Conservation (phyloP, 2,888 invertebrate species). For the Zonitis immaculata region DNA sequence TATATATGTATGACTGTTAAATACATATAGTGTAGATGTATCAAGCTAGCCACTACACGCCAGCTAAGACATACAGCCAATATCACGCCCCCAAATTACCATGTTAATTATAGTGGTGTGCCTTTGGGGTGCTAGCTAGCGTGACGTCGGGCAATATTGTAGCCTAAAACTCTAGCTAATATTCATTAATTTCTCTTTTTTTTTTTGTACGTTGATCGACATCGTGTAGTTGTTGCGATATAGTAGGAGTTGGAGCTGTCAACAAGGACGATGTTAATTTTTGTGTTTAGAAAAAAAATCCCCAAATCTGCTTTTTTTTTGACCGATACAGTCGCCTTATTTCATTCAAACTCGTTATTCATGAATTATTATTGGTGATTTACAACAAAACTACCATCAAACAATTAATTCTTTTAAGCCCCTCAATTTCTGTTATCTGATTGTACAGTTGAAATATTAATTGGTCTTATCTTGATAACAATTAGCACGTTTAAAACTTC, state of each 20-base stretch:
- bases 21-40: background rate
- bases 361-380: too few species aligned
- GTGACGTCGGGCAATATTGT: conserved; percentile 43
- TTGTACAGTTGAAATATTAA: conserved; percentile 18
- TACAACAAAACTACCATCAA: conserved; percentile 17
- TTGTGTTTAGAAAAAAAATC: too few species aligned
- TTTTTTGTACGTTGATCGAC: conserved; percentile 8
- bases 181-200: conserved; percentile 38
- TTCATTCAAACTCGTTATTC: too few species aligned
- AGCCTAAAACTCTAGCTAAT: conserved; percentile 37
- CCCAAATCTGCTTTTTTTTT: too few species aligned
- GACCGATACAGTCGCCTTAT: too few species aligned
- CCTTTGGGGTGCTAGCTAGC: conserved; percentile 41
- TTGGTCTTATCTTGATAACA: conserved; percentile 22
- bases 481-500: conserved; percentile 19
- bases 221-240: background rate
- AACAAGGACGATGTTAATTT: too few species aligned
- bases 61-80: conserved; percentile 47
- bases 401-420: conserved; percentile 19
- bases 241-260: too few species aligned
- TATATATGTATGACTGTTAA: too few species aligned
- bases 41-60: conserved; percentile 49
- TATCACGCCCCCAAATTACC: conserved; percentile 50
- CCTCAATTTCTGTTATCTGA: conserved; percentile 9
- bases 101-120: conserved; percentile 48